Evolutionary conservation across 2,888 invertebrate species (phyloP).

Genomic region (Capitulum mitella): DNA sequence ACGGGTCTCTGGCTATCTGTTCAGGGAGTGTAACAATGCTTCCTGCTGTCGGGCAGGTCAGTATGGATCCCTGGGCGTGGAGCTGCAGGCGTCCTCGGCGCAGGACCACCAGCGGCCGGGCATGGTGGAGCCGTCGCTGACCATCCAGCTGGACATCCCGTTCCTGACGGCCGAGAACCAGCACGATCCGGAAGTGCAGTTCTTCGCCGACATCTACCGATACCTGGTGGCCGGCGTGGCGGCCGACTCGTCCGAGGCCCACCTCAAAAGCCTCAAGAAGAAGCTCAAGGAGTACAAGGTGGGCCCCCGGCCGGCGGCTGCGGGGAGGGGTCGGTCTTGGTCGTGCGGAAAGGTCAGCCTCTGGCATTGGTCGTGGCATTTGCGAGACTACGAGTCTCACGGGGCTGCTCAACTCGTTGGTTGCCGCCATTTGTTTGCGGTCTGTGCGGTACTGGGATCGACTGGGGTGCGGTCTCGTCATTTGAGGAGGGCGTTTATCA

Average conservation of each 20-base stretch:
- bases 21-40: too few relatives aligned
- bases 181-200: slow-evolving; percentile 35
- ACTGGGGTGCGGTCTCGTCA: too few relatives aligned
- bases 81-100: not conserved
- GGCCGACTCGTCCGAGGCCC: slow-evolving; percentile 34
- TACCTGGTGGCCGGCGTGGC: slow-evolving; percentile 35
- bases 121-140: not conserved
- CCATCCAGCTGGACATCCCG: slow-evolving; percentile 17
- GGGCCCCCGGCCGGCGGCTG: too few relatives aligned
- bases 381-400: too few relatives aligned
- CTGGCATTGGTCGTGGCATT: too few relatives aligned
- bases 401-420: too few relatives aligned
- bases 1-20: too few relatives aligned
- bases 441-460: too few relatives aligned
- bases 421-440: too few relatives aligned
- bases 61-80: not conserved
- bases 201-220: slow-evolving; percentile 37
- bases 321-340: too few relatives aligned
- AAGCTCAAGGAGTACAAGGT: slow-evolving; percentile 37
- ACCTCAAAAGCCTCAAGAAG: slow-evolving; percentile 37
- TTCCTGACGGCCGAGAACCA: slow-evolving; percentile 27
- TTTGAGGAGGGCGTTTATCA: too few relatives aligned
- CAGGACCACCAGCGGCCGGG: not conserved
- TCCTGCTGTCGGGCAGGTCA: not conserved
- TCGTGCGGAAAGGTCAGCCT: too few relatives aligned